phyloP scores from a whole-genome alignment of 2,113 vertebrate genomes.

The human region GRCh38 chr2:122862001-122862500 shows the following conservation, averaged over 20 bases:
- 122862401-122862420: background rate
- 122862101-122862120: constrained; percentile 67
- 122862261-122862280: constrained; percentile 64
- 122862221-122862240: constrained; percentile 70
- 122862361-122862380: constrained; percentile 36
- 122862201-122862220: constrained; percentile 69
- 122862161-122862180: constrained; percentile 63
- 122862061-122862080: constrained; percentile 67
- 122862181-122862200: constrained; percentile 58
- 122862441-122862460: background rate
- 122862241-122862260: constrained; percentile 65
- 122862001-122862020: constrained; percentile 60
- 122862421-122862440: background rate
- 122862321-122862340: constrained; percentile 60
- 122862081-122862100: constrained; percentile 67
- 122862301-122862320: constrained; percentile 57
- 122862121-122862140: constrained; percentile 65
- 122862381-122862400: background rate
- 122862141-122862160: constrained; percentile 70
- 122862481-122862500: background rate
- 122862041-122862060: constrained; percentile 63
- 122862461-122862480: background rate
- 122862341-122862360: constrained; percentile 26
- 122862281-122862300: constrained; percentile 68
- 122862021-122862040: constrained; percentile 57